Base-by-base conservation (phyloP, 2,113 vertebrate genomes). In the Semicossyphus pulcher region DNA sequence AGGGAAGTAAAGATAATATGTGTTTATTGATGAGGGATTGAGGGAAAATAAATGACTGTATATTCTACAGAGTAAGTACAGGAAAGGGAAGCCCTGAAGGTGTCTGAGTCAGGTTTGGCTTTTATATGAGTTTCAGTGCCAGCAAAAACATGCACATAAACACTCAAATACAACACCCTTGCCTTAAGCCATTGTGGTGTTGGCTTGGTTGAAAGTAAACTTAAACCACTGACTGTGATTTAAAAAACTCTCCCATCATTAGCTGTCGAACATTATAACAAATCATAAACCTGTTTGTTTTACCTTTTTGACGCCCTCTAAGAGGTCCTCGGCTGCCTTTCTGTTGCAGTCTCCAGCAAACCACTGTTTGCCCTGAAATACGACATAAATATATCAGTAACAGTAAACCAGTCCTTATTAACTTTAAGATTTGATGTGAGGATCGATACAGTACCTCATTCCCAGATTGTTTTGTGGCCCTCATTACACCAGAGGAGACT, bases 331-430 rank as follows among this genome's bases (percentile, higher is more conserved):
- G 0, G 94, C 95, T 3, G 84, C 69, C 8, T 89, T 94, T 14
- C 95, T 94, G 82, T 92, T 93, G 70, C 92, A 93, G 56, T 87
- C 87, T 31, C 85, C 94, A 18, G 94, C 93, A 79, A 94, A 96
- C 95, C 95, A 96, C 1, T 94, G 91, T 78, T 87, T 93, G 39
- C 66, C 86, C 88, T 91, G 84, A 34, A 89, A 74, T 2, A 15
- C 39, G 4, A 45, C 42, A 36, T 25, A 32, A 25, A 58, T 21
- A n/a, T n/a, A 31, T 62, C 7, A 63, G 1, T 18, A 42, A 36
- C 5, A 37, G 34, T 10, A 1, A 57, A 28, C 2, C 34, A 7
- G 1, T 18, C 10, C 6, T 41, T 51, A 29, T 7, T 15, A 7
- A 14, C 23, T 11, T 23, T 2, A 2, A 16, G 6, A 62, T 26